A percentile compares a stretch with the other conserved stretches of the same genome.
Conservation (phyloP, 2,888 invertebrate genomes). For the Aphelenchoides bicaudatus region DNA sequence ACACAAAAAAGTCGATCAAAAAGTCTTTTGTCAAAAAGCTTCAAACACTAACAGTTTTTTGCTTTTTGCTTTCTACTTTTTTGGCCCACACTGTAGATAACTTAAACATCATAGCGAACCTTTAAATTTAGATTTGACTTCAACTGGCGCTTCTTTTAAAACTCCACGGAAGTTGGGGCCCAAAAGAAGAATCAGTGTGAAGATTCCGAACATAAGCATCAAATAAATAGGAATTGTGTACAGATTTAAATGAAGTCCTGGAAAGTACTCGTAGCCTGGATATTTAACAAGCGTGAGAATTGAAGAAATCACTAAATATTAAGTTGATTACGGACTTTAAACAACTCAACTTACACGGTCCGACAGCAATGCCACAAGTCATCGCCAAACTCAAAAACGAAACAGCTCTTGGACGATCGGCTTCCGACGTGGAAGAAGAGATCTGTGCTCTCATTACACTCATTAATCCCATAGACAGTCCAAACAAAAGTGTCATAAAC, state of each 20-base stretch:
- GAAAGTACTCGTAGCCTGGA: slow-evolving; percentile 25
- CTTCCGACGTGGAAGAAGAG: slow-evolving; percentile 26
- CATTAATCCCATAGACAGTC: slow-evolving; percentile 11
- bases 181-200: slow-evolving; percentile 20
- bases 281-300: slow-evolving; percentile 21
- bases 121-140: too few relatives aligned
- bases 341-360: slow-evolving; percentile 23
- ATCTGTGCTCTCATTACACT: slow-evolving; percentile 26
- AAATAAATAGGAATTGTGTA: slow-evolving; percentile 31
- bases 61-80: too few relatives aligned
- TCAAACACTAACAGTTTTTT: too few relatives aligned
- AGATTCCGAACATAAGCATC: slow-evolving; percentile 9
- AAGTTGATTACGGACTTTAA: too few relatives aligned
- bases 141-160: slow-evolving; percentile 14
- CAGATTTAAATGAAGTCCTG: slow-evolving; percentile 29
- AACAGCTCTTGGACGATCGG: slow-evolving; percentile 26
- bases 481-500: slow-evolving; percentile 7
- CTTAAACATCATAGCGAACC: too few relatives aligned
- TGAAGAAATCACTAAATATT: background rate
- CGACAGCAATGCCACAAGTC: slow-evolving; percentile 23
- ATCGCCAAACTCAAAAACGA: slow-evolving; percentile 21
- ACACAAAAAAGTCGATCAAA: too few relatives aligned
- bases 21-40: too few relatives aligned
- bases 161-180: slow-evolving; percentile 24
- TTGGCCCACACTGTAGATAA: too few relatives aligned